Percentiles rank a stretch among this genome's conserved stretches.
Conservation (phyloP, 2,888 invertebrate species). For the Microchrysa polita region DNA sequence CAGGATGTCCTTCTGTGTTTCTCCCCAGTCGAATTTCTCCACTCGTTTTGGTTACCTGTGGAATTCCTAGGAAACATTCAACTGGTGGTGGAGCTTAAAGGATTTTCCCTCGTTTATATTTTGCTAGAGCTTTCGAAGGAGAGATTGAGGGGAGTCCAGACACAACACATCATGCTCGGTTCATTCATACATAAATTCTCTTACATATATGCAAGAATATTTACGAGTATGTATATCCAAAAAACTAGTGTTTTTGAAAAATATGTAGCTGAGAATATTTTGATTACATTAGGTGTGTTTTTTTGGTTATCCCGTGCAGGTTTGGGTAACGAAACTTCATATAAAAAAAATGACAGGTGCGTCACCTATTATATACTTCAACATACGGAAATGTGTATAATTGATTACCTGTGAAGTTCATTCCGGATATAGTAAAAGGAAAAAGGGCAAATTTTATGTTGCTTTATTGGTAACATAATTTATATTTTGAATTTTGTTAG, state of each 20-base stretch:
- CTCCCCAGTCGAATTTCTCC: not conserved
- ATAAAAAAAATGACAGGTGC: not conserved
- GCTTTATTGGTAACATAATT: conserved; percentile 18
- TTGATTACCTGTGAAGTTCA: conserved; percentile 27
- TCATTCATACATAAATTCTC: not conserved
- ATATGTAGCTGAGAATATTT: no score
- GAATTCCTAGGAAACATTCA: conserved; percentile 8
- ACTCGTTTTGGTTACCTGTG: conserved; percentile 2
- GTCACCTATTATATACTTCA: no score
- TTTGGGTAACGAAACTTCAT: no score
- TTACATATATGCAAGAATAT: not conserved
- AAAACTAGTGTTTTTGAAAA: not conserved
- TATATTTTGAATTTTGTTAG: conserved; percentile 14
- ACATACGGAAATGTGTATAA: not conserved
- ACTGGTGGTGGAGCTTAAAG: conserved; percentile 10
- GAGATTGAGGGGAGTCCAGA: not conserved
- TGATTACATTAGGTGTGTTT: no score
- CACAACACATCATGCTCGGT: not conserved
- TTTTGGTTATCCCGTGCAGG: no score
- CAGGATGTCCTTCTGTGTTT: conserved; percentile 4
- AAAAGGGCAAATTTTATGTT: no score
- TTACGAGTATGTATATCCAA: not conserved
- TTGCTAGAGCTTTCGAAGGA: not conserved
- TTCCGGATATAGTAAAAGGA: conserved; percentile 11
- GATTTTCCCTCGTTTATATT: not conserved